Evolutionary conservation across 1,140 invertebrate genomes (phyloP).

Genomic region (Hycleus cichorii): DNA sequence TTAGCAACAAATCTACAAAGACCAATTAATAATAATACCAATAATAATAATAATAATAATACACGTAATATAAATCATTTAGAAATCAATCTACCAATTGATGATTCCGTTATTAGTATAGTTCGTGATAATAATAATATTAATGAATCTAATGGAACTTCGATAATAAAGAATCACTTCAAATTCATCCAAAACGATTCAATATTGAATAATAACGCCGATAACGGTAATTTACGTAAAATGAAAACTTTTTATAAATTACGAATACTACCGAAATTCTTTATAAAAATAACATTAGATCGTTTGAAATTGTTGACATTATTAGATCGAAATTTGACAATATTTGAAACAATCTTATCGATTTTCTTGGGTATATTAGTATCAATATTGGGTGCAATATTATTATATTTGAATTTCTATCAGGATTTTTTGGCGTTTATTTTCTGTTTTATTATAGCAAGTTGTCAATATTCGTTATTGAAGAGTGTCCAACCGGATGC

Average conservation of each 20-base stretch:
- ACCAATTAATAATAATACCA: too few relatives aligned
- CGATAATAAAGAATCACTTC: constrained; percentile 22
- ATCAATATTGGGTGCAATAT: constrained; percentile 72
- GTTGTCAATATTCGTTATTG: constrained; percentile 94
- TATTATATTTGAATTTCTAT: constrained; percentile 82
- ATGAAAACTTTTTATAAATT: constrained; percentile 83
- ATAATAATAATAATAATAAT: too few relatives aligned
- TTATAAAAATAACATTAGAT: constrained; percentile 81
- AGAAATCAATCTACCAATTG: background rate
- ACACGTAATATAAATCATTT: background rate
- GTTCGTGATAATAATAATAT: constrained; percentile 11
- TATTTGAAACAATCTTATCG: constrained; percentile 77
- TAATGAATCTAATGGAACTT: constrained; percentile 11
- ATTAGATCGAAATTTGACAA: constrained; percentile 84
- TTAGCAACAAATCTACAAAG: too few relatives aligned
- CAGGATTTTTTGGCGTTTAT: constrained; percentile 88
- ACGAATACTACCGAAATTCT: constrained; percentile 60
- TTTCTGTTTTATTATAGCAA: constrained; percentile 94
- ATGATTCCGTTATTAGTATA: constrained; percentile 9
- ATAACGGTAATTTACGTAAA: constrained; percentile 31
- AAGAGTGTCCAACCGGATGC: constrained; percentile 99
- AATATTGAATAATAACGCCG: constrained; percentile 23
- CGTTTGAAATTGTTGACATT: constrained; percentile 84
- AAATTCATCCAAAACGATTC: constrained; percentile 31
- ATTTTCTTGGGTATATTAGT: constrained; percentile 81